Percentiles rank a stretch among this genome's conserved stretches.
phyloP scores from a whole-genome alignment of 2,888 invertebrate species.

The Branchinecta sandiegonensis region DNA sequence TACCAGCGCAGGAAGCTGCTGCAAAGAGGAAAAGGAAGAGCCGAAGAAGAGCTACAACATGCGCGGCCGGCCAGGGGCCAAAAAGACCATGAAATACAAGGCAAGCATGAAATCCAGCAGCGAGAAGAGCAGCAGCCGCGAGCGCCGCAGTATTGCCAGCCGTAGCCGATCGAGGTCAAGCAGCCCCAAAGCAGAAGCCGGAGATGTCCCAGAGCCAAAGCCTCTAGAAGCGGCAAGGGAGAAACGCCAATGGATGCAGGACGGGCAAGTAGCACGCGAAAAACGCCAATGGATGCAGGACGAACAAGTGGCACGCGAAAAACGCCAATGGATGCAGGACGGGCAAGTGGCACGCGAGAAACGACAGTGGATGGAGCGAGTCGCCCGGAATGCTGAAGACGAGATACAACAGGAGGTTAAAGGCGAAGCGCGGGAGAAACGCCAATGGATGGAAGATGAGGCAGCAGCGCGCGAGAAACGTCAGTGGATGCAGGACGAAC shows the following conservation, averaged over 20 bases:
- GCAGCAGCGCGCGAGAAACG: not conserved
- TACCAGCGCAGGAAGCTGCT: no score
- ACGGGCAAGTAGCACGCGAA: not conserved
- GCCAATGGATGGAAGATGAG: not conserved
- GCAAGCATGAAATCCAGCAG: no score
- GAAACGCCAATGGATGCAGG: not conserved
- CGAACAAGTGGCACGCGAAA: not conserved
- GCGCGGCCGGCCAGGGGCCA: not conserved
- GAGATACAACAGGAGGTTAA: no score
- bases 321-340: conserved; percentile 13
- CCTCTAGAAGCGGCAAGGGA: not conserved
- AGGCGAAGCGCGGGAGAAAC: not conserved
- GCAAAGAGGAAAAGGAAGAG: not conserved
- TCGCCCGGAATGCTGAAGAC: no score
- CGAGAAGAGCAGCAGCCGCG: no score
- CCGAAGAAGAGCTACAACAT: not conserved
- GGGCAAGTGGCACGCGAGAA: not conserved
- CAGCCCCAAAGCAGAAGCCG: no score
- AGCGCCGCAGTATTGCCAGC: no score
- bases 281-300: conserved; percentile 5
- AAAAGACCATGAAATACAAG: no score
- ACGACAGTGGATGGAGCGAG: no score
- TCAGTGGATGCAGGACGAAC: not conserved
- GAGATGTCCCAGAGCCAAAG: no score
- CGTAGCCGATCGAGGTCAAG: no score